These are phyloP conservation scores for Heliothis subflexa DNA, from an alignment of 1,140 invertebrate species.

Conservation along the genomic window DNA sequence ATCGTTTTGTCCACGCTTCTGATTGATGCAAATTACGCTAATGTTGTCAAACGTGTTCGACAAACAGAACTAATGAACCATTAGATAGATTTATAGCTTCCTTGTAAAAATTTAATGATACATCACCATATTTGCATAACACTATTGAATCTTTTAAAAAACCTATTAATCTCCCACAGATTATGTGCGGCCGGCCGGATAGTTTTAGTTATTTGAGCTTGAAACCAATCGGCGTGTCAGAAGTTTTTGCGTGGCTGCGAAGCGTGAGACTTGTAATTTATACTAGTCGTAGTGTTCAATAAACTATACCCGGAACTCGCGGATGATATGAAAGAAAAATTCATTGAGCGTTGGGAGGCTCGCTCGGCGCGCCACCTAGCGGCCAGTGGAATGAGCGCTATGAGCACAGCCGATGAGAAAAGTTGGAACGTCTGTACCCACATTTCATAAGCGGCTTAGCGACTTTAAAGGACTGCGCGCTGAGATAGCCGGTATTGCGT, in stretches of 20 bases:
- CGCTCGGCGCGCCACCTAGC: conserved; percentile 28
- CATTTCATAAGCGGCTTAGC: conserved; percentile 79
- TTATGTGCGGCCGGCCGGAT: not conserved
- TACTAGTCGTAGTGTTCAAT: conserved; percentile 44
- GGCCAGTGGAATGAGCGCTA: conserved; percentile 58
- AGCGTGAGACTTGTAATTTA: conserved; percentile 48
- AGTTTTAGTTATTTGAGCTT: conserved; percentile 11
- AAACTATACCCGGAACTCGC: conserved; percentile 47
- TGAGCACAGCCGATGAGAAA: conserved; percentile 70
- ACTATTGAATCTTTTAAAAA: conserved; percentile 30
- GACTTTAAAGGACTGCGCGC: conserved; percentile 76
- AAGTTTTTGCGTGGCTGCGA: conserved; percentile 42
- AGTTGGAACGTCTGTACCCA: conserved; percentile 67
- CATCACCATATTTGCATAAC: conserved; percentile 23
- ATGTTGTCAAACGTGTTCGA: conserved; percentile 41
- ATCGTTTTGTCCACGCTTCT: conserved; percentile 18
- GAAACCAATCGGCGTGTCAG: conserved; percentile 21
- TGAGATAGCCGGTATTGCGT: conserved; percentile 69
- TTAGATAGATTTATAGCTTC: conserved; percentile 44
- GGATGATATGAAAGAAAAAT: conserved; percentile 62
- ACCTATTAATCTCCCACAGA: conserved; percentile 10
- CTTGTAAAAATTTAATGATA: conserved; percentile 41
- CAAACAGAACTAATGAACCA: conserved; percentile 31
- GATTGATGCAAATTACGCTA: conserved; percentile 36
- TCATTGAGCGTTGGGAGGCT: conserved; percentile 53